Evolutionary conservation across 1,140 invertebrate genomes (phyloP).

Genomic region (Drosophila prosaltans): DNA sequence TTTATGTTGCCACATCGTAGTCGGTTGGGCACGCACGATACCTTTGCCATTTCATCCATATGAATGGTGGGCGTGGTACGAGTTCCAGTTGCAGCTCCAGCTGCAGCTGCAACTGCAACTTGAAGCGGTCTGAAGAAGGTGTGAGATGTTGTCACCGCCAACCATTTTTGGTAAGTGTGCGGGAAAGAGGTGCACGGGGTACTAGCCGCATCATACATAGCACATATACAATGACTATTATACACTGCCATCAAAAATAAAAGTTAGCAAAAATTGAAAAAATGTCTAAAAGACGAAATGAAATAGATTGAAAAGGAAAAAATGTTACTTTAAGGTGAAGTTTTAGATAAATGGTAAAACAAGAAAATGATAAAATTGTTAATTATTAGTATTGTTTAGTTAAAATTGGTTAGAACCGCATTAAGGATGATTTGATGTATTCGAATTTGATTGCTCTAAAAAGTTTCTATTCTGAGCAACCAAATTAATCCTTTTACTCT

Average conservation of each 20-base stretch:
- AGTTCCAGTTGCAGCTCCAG: conserved; percentile 36
- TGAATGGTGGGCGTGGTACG: conserved; percentile 28
- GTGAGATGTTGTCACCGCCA: conserved; percentile 40
- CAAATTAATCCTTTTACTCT: too few species aligned
- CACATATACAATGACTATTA: background rate
- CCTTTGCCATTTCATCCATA: conserved; percentile 37
- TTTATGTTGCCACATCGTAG: conserved; percentile 75
- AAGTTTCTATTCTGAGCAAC: too few species aligned
- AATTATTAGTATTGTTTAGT: too few species aligned
- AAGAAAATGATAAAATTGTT: too few species aligned
- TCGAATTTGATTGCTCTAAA: too few species aligned
- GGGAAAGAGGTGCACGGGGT: background rate
- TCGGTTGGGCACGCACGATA: conserved; percentile 56
- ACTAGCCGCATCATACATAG: conserved; percentile 24
- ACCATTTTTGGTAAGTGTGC: conserved; percentile 57
- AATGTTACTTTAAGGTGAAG: too few species aligned
- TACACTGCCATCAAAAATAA: background rate
- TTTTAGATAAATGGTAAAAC: too few species aligned
- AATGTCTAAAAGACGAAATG: background rate
- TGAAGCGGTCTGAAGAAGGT: conserved; percentile 21
- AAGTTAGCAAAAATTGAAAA: background rate
- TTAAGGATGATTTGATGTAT: too few species aligned
- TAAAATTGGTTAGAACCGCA: too few species aligned
- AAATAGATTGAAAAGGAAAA: background rate
- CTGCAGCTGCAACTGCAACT: conserved; percentile 48